Conservation (phyloP, 2,888 invertebrate genomes). For the Electrophaes corylata region DNA sequence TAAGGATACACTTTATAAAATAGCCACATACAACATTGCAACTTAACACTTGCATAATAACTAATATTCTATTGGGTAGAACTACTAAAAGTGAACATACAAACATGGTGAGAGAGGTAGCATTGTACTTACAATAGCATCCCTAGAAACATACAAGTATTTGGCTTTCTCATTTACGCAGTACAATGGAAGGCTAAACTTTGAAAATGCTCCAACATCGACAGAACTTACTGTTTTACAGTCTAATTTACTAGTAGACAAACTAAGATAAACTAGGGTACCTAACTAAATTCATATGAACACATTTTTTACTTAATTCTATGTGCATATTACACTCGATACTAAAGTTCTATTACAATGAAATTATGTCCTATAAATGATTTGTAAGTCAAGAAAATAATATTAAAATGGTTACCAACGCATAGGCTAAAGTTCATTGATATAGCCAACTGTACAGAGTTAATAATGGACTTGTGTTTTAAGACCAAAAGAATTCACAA, state of each 20-base stretch:
- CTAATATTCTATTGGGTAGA: constrained; percentile 21
- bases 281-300: constrained; percentile 82
- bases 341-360: constrained; percentile 54
- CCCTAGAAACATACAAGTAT: constrained; percentile 35
- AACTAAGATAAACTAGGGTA: constrained; percentile 67
- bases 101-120: constrained; percentile 31
- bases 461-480: background rate
- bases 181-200: constrained; percentile 44
- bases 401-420: background rate
- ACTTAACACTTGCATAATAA: constrained; percentile 19
- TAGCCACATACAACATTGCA: constrained; percentile 34
- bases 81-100: constrained; percentile 16
- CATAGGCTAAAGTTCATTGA: background rate
- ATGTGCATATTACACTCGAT: constrained; percentile 72
- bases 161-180: constrained; percentile 39
- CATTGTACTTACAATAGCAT: constrained; percentile 39
- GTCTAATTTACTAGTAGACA: constrained; percentile 73
- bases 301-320: constrained; percentile 79
- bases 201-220: constrained; percentile 42
- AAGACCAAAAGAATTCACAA: background rate
- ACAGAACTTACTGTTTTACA: constrained; percentile 76
- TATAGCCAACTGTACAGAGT: background rate
- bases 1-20: constrained; percentile 42
- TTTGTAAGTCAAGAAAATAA: background rate
- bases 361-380: constrained; percentile 9